phyloP scores from a whole-genome alignment of 2,113 vertebrate species.

The Cromileptes altivelis region DNA sequence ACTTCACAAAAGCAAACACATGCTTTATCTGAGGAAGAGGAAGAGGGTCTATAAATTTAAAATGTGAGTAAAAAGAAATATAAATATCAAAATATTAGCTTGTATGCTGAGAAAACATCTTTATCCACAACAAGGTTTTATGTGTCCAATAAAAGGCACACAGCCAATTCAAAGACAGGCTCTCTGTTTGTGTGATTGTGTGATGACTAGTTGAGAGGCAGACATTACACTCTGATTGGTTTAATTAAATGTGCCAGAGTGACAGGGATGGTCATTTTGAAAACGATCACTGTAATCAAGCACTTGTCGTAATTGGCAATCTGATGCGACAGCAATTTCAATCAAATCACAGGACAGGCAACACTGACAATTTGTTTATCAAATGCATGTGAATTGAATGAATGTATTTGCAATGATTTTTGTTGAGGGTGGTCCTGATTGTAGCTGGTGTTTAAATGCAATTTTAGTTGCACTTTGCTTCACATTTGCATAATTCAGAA shows the following conservation, averaged over 20 bases:
- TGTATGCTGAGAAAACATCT: slow-evolving; percentile 1
- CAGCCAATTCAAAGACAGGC: slow-evolving; percentile 28
- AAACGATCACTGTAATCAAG: slow-evolving; percentile 73
- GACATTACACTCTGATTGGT: slow-evolving; percentile 64
- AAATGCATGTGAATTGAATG: slow-evolving; percentile 1
- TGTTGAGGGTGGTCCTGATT: slow-evolving; percentile 23
- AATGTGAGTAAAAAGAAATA: not conserved
- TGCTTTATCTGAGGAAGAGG: not conserved
- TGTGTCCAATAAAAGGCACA: slow-evolving; percentile 27
- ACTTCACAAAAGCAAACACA: not conserved
- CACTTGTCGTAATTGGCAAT: slow-evolving; percentile 69
- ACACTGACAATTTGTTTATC: slow-evolving; percentile 44
- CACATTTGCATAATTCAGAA: slow-evolving; percentile 23
- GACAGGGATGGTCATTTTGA: slow-evolving; percentile 71
- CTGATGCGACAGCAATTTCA: slow-evolving; percentile 59
- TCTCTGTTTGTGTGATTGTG: slow-evolving; percentile 44
- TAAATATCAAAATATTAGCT: not conserved
- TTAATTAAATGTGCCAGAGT: slow-evolving; percentile 67
- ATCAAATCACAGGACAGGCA: slow-evolving; percentile 60
- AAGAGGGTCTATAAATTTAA: not conserved
- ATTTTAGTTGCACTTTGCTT: slow-evolving; percentile 45
- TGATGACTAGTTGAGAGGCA: slow-evolving; percentile 50
- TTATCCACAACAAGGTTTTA: slow-evolving; percentile 4
- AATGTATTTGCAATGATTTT: slow-evolving; percentile 41
- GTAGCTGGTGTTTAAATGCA: slow-evolving; percentile 51